Evolutionary conservation across 2,888 invertebrate genomes (phyloP), one percentile per base, ranked within the genome.

Genomic region (Pandemis corylana): DNA sequence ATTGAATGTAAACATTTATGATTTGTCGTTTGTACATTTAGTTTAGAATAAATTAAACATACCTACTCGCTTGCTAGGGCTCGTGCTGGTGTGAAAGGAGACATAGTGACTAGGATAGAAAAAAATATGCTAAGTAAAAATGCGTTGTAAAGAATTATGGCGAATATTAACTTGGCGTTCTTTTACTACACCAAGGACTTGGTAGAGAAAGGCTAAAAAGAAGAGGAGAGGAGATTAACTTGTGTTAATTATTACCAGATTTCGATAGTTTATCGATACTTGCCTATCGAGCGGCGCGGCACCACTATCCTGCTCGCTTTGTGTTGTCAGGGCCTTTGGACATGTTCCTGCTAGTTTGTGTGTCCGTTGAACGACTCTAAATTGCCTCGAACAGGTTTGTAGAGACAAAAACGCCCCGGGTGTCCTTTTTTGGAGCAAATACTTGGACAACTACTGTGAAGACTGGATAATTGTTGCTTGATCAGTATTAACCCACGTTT

Each of bases 281-380:
- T 10, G 20, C 5, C 59, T 59, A 59, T 28, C 59, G 5, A 15
- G 53, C 53, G 5, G n/a, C 12, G 10, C 28, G 9, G 2, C 59
- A 28, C 28, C 59, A 28, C 28, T 59, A 59, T 59, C 49, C 67
- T 75, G 70, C 56, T 51, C 70, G 28, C 74, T 70, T 75, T 75
- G 74, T 74, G 66, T 41, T 62, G 75, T 75, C 70, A 61, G 70
- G 67, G 7, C 51, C 65, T 41, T 36, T 49, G 56, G 62, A 71
- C 68, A 44, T 53, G 68, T 61, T 36, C 49, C 65, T 65, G 68
- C 63, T 72, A 10, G 68, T 64, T 49, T 42, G 56, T 42, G 73
- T 44, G 68, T 63, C 56, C 64, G 65, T 44, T 70, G 51, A 70
- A 74, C 69, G 61, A 65, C 49, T 44, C 64, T 74, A 65, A 74